Percentiles rank a stretch among this genome's conserved stretches.
phyloP scores from a whole-genome alignment of 2,113 vertebrate species.

The Junco hyemalis region DNA sequence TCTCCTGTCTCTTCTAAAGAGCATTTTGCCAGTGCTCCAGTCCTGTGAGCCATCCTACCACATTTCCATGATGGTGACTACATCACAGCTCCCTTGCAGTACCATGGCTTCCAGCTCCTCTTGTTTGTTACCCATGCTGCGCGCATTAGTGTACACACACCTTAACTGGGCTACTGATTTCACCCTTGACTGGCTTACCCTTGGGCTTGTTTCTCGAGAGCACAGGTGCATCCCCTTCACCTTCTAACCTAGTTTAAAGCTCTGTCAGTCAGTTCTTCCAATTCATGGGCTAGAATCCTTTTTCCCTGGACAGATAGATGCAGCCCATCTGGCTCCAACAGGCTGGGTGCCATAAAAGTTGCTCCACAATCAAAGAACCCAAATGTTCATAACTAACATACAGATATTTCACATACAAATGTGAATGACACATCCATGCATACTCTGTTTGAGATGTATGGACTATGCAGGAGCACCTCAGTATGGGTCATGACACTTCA shows the following conservation, averaged over 20 bases:
- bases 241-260: not conserved
- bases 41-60: not conserved
- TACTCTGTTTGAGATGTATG: not conserved
- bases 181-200: not conserved
- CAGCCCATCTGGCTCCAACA: no score
- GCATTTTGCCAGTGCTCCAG: not conserved
- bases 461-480: not conserved
- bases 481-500: not conserved
- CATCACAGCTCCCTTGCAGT: no score
- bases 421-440: not conserved
- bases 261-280: not conserved
- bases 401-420: not conserved
- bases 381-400: not conserved
- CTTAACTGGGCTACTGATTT: not conserved
- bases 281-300: not conserved
- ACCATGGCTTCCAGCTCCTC: not conserved
- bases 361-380: no score
- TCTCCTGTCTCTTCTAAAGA: not conserved
- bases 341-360: no score
- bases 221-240: not conserved
- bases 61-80: rapidly evolving
- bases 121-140: not conserved
- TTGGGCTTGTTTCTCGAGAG: not conserved
- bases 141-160: not conserved
- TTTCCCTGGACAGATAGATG: no score